A percentile compares a stretch with the other conserved stretches of the same genome.
phyloP scores from a whole-genome alignment of 1,140 invertebrate genomes.

The Maconellicoccus hirsutus region DNA sequence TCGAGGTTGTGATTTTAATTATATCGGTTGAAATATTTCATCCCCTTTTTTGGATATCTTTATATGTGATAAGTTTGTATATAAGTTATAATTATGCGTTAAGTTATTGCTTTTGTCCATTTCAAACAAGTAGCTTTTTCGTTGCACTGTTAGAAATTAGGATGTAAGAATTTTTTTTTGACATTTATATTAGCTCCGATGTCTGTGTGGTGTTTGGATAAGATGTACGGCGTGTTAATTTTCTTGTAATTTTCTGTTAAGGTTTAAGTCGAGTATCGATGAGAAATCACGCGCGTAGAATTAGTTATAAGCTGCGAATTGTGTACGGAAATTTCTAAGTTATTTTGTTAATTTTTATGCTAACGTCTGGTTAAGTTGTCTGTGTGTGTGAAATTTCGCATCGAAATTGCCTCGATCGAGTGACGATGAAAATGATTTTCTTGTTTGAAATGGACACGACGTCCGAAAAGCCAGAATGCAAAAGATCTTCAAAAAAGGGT shows the following conservation, averaged over 20 bases:
- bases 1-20: neutral
- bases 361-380: neutral
- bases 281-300: no score
- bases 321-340: neutral
- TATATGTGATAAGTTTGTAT: neutral
- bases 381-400: no score
- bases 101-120: neutral
- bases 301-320: neutral
- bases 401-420: neutral
- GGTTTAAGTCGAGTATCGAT: no score
- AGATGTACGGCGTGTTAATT: neutral
- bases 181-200: neutral
- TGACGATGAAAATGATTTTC: neutral
- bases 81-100: neutral
- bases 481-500: neutral
- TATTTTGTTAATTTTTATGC: neutral
- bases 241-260: neutral
- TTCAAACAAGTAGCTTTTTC: slow-evolving; percentile 4
- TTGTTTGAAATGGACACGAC: neutral
- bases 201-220: neutral
- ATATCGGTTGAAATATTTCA: neutral
- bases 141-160: slow-evolving; percentile 4
- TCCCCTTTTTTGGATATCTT: neutral
- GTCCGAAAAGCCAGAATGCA: neutral
- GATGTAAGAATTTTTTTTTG: neutral